These are phyloP conservation scores for Coregonus sp. DNA, from an alignment of 2,797 vertebrate genomes.

Conservation along the genomic window DNA sequence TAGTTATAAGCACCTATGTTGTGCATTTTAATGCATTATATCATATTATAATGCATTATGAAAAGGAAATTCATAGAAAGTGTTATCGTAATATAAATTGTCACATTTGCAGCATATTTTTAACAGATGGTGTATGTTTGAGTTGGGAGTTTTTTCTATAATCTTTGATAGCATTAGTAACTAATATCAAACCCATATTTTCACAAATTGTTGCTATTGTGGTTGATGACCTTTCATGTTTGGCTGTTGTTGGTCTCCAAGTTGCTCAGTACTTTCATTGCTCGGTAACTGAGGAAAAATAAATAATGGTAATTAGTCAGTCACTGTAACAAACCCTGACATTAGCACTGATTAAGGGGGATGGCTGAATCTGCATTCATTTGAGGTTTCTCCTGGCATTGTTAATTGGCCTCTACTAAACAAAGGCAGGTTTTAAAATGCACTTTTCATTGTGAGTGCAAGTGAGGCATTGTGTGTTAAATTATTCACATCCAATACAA, in stretches of 20 bases:
- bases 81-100: not conserved
- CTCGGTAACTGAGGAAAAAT: not conserved
- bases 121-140: not conserved
- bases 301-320: constrained; percentile 34
- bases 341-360: constrained; percentile 24
- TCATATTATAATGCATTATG: too few species aligned
- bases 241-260: not conserved
- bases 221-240: not conserved
- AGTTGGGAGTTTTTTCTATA: not conserved
- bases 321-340: constrained; percentile 28
- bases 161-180: not conserved
- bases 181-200: not conserved
- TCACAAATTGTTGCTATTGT: not conserved
- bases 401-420: constrained; percentile 37
- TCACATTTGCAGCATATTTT: not conserved
- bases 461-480: not conserved
- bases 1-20: not conserved
- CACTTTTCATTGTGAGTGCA: constrained; percentile 21
- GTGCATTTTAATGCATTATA: not conserved
- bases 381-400: constrained; percentile 30
- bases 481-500: constrained; percentile 8
- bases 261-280: not conserved
- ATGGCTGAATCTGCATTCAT: constrained; percentile 41
- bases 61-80: too few species aligned
- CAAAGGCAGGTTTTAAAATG: constrained; percentile 16